A percentile compares a stretch with the other conserved stretches of the same genome.
phyloP scores from a whole-genome alignment of 2,888 invertebrate species.

The Lasioglossum villosulum region DNA sequence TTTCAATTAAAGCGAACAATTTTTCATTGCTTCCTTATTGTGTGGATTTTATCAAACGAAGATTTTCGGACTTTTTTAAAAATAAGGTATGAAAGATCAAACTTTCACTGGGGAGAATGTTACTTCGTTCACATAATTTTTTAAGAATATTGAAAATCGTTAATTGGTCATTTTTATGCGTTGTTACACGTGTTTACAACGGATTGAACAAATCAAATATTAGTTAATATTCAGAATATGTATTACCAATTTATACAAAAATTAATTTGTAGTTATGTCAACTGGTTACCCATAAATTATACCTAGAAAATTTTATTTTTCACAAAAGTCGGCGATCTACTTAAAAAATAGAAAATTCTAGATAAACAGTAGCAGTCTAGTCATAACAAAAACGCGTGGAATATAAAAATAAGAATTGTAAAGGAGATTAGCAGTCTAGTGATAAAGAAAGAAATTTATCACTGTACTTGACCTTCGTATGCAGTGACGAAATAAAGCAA shows the following conservation, averaged over 20 bases:
- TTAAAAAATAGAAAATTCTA: background rate
- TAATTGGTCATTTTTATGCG: background rate
- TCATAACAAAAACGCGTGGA: background rate
- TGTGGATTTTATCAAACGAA: background rate
- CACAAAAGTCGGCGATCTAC: background rate
- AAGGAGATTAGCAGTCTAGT: background rate
- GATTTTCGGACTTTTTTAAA: background rate
- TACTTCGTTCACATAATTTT: background rate
- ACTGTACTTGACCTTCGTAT: background rate
- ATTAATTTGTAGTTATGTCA: background rate
- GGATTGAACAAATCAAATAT: too few species aligned
- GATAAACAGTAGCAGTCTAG: background rate
- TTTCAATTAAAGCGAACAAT: background rate
- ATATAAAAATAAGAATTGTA: background rate
- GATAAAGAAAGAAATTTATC: background rate
- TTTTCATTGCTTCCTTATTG: background rate
- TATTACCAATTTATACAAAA: too few species aligned
- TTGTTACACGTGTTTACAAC: background rate
- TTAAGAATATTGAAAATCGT: background rate
- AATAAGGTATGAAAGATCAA: background rate
- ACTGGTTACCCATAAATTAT: background rate
- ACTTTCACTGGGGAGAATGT: background rate
- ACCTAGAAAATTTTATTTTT: background rate
- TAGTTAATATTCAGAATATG: too few species aligned
- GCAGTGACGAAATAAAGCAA: constrained; percentile 14